A percentile compares a stretch with the other conserved stretches of the same genome.
These are phyloP conservation scores for Mus musculus DNA, from an alignment of 2,113 vertebrate species.

Conservation along the genomic window GRCm39 chr17:45083001-45083500, in stretches of 20 bases:
- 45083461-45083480: neutral
- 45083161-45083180: neutral
- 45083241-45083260: neutral
- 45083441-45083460: slow-evolving; percentile 35
- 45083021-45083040: neutral
- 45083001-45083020: neutral
- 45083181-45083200: slow-evolving; percentile 24
- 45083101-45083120: no score
- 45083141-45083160: slow-evolving; percentile 46
- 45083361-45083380: neutral
- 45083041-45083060: neutral
- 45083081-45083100: no score
- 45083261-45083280: neutral
- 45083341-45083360: slow-evolving; percentile 22
- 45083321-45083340: neutral
- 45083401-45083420: neutral
- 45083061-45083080: no score
- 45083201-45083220: slow-evolving; percentile 38
- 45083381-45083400: neutral
- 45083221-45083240: neutral
- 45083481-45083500: no score
- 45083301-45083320: slow-evolving; percentile 30
- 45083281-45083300: neutral
- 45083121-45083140: neutral
- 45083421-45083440: slow-evolving; percentile 46